Base-by-base conservation (phyloP, 2,888 invertebrate genomes). In the Heliconius sara region DNA sequence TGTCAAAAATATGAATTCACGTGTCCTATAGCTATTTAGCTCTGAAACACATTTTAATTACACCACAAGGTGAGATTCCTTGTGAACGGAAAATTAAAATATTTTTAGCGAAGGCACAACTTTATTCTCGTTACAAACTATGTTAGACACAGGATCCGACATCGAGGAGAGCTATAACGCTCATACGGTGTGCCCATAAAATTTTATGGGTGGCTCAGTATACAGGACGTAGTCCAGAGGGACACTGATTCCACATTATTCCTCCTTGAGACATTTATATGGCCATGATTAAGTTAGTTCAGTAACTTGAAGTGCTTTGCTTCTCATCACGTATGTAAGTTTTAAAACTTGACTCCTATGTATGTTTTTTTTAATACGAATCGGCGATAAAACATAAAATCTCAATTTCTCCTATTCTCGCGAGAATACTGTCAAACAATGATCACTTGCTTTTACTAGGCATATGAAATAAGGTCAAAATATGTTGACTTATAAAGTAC, bases 201-300 rank as follows among this genome's bases (percentile, higher is more conserved):
- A 92, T 93, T 92, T 94, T 94, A 93, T 92, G 90, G 87, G 87
- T 65, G 65, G 65, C 43, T 76, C 70, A 57, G 65, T 70, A 30
- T 75, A 63, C 89, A 89, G 90, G 90, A 90, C 90, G 90, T 89
- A 85, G 87, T 90, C 90, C 90, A 83, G 85, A 88, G 88, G 90
- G 87, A 87, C 87, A 85, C 88, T 85, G 87, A 88, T 88, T 91
- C 86, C 87, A 84, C 87, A 89, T 90, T 89, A 90, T 89, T 87
- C 88, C 87, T 88, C 88, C 83, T 89, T 86, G 87, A 89, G 88
- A 90, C 90, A 92, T 90, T 92, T 92, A 92, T 90, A 91, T 91
- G 90, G 89, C 90, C 91, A 89, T 92, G 92, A 93, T 94, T 93
- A 93, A 93, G 93, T 92, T 91, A 89, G 90, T 92, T 91, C 90